Base-by-base conservation (phyloP, 2,888 invertebrate species). In the Epicampocera succincta region DNA sequence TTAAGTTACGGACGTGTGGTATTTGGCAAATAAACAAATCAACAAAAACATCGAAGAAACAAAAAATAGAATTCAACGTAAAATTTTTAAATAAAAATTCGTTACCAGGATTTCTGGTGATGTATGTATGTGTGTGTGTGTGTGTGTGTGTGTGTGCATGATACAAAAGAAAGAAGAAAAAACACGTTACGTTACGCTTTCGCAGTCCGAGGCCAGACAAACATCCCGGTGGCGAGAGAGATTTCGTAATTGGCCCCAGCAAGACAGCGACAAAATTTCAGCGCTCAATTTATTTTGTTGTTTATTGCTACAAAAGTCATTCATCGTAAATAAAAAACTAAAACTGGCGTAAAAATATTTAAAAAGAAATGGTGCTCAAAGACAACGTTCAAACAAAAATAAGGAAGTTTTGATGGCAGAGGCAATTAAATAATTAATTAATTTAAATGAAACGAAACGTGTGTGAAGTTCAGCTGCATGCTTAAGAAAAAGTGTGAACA, bases 1-100 rank as follows among this genome's bases (percentile, higher is more conserved):
- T 86, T 85, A 86, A 86, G 86, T 84, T 85, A 85, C 87, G 88
- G 89, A 87, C 87, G 88, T 88, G 87, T 77, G 83, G 66, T 74
- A 74, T 83, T 77, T 78, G 68, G 48, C 29, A 75, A 68, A 80
- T 19, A 60, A 54, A 52, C 25, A 71, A 58, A 42, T 13, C 40
- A 58, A 61, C 19, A 42, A 50, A 48, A 9, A 8, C 38, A 63
- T n/a, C 21, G 52, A 46, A 17, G 17, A 17, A 75, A 15, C 52
- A 46, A 42, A 25, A 21, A 40, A 69, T n/a, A 38, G 6, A 29
- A 15, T 38, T 21, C 17, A 69, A 66, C 71, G 75, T 76, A 60
- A 76, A 66, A 58, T 66, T 48, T 4, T 54, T 65, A 71, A 71
- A 12, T 21, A 29, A 29, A 48, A 50, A 42, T 56, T 40, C 15